phyloP scores from a whole-genome alignment of 2,888 invertebrate species.

The Platynereis dumerilii region DNA sequence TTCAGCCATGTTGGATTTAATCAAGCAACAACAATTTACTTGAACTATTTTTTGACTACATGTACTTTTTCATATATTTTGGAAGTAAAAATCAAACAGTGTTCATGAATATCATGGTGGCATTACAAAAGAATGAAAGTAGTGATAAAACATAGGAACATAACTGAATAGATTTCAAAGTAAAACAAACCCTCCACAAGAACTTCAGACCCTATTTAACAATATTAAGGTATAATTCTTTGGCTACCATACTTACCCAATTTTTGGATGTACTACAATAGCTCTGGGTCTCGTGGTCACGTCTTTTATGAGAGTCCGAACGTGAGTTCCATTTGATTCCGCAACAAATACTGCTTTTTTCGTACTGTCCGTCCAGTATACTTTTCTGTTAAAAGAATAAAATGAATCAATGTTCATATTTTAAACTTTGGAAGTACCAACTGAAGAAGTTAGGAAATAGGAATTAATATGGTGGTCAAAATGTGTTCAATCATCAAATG shows the following conservation, averaged over 20 bases:
- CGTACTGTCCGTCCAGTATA: conserved; percentile 18
- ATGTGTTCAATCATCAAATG: too few species aligned
- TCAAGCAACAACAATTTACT: too few species aligned
- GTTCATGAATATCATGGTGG: too few species aligned
- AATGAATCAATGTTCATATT: too few species aligned
- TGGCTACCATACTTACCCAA: conserved; percentile 15
- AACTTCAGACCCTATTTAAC: neutral
- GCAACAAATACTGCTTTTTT: conserved; percentile 6
- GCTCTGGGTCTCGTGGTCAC: conserved; percentile 12
- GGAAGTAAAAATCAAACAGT: too few species aligned
- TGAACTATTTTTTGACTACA: too few species aligned
- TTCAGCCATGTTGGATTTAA: too few species aligned
- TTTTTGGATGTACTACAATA: neutral
- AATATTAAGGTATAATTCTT: neutral
- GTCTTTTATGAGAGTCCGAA: neutral
- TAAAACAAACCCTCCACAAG: neutral
- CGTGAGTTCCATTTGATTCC: conserved; percentile 7
- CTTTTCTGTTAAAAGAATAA: conserved; percentile 11
- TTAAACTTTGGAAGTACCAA: too few species aligned
- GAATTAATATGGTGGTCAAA: too few species aligned
- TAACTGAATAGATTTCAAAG: neutral
- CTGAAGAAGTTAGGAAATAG: too few species aligned
- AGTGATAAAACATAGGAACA: neutral
- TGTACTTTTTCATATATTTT: too few species aligned
- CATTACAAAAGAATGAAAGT: too few species aligned